Percentiles rank a stretch among this genome's conserved stretches.
Conservation (phyloP, 1,140 invertebrate genomes). For the Lineus longissimus region DNA sequence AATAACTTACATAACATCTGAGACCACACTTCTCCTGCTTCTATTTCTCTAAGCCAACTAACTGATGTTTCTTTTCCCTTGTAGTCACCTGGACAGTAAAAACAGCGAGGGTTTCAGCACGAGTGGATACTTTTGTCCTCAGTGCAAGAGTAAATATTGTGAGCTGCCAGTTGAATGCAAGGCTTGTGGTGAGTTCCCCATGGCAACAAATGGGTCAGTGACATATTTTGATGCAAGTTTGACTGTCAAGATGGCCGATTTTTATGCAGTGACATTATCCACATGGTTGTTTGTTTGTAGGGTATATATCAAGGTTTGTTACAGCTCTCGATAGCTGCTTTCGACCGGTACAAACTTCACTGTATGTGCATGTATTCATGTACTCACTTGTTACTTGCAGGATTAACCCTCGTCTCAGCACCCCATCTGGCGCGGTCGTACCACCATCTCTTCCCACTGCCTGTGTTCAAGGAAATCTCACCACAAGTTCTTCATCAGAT, state of each 20-base stretch:
- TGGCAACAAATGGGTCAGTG: neutral
- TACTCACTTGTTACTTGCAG: conserved; percentile 40
- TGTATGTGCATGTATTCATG: too few relatives aligned
- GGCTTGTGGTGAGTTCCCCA: conserved; percentile 68
- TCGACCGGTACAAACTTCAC: too few relatives aligned
- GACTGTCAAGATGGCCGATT: too few relatives aligned
- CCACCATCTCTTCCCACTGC: conserved; percentile 92
- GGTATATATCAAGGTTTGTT: too few relatives aligned
- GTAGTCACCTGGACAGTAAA: conserved; percentile 58
- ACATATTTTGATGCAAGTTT: too few relatives aligned
- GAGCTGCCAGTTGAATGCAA: conserved; percentile 95
- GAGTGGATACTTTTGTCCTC: conserved; percentile 89
- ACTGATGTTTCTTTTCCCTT: conserved; percentile 22
- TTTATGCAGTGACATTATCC: too few relatives aligned
- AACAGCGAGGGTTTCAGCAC: conserved; percentile 58
- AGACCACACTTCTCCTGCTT: too few relatives aligned
- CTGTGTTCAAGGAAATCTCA: conserved; percentile 69
- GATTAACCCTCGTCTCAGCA: conserved; percentile 92
- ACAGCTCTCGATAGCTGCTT: too few relatives aligned
- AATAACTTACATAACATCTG: too few relatives aligned
- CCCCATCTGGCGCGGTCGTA: conserved; percentile 95
- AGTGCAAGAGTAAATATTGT: conserved; percentile 95
- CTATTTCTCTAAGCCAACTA: too few relatives aligned
- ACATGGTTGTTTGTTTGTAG: too few relatives aligned
- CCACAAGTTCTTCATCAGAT: neutral